Evolutionary conservation across 2,888 invertebrate genomes (phyloP).

Genomic region (Nysson spinosus): DNA sequence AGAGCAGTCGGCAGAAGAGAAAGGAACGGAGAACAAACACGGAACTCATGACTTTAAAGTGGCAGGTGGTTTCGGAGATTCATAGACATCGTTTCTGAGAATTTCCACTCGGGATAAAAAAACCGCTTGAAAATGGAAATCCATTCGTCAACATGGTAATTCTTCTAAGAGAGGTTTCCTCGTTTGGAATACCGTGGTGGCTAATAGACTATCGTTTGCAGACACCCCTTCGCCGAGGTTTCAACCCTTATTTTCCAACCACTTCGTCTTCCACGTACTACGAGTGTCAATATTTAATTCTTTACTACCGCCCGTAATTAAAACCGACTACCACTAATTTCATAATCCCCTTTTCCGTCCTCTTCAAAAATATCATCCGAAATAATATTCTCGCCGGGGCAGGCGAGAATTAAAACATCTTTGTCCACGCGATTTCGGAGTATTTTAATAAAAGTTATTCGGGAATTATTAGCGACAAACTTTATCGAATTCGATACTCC

Average conservation of each 20-base stretch:
- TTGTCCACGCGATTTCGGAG: too few species aligned
- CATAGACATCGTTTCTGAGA: background rate
- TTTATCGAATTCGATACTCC: too few species aligned
- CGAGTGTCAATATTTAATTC: slow-evolving; percentile 30
- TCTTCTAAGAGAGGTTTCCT: slow-evolving; percentile 16
- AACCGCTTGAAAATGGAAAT: slow-evolving; percentile 34
- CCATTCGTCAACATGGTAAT: slow-evolving; percentile 42
- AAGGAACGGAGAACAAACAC: too few species aligned
- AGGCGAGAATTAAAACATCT: too few species aligned
- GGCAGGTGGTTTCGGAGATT: background rate
- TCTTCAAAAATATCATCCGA: background rate
- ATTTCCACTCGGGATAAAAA: slow-evolving; percentile 1
- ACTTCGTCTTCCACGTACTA: slow-evolving; percentile 22
- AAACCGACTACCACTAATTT: slow-evolving; percentile 33
- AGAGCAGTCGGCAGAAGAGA: too few species aligned
- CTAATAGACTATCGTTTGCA: slow-evolving; percentile 41
- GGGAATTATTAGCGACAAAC: too few species aligned
- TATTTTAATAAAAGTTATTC: too few species aligned
- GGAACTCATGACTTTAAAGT: too few species aligned
- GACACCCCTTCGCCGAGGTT: slow-evolving; percentile 1
- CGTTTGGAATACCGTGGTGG: slow-evolving; percentile 1
- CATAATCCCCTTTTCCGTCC: slow-evolving; percentile 7
- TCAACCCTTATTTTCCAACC: slow-evolving; percentile 1
- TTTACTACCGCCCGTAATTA: slow-evolving; percentile 38
- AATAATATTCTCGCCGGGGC: background rate